Conservation (phyloP, 2,888 invertebrate species). For the Limnephilus rhombicus region DNA sequence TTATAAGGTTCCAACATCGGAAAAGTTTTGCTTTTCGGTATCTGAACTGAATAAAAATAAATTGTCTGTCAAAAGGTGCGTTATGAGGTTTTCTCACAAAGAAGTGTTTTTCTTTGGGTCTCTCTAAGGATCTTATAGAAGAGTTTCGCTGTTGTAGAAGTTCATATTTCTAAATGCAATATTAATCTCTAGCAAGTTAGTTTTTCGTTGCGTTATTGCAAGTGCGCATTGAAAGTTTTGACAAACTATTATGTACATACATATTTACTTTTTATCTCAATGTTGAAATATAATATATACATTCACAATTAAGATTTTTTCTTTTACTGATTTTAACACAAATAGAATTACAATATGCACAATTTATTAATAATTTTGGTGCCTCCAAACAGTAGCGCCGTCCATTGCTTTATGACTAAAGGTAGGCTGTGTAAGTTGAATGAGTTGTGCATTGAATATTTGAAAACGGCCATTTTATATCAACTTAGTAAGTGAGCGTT, state of each 20-base stretch:
- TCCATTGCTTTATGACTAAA: too few species aligned
- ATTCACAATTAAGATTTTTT: neutral
- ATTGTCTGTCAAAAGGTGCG: neutral
- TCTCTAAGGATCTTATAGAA: neutral
- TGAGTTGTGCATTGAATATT: too few species aligned
- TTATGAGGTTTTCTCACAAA: neutral
- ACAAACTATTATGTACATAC: neutral
- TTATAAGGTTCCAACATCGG: neutral
- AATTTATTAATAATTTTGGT: neutral
- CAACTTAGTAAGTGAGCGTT: too few species aligned
- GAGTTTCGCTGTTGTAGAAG: neutral
- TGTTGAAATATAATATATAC: neutral
- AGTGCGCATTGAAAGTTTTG: neutral
- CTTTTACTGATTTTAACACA: neutral
- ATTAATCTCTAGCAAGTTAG: neutral
- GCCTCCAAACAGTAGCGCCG: neutral
- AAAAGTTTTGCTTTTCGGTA: neutral
- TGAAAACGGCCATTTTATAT: too few species aligned
- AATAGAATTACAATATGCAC: neutral
- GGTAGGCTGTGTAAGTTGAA: too few species aligned
- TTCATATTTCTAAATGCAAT: neutral
- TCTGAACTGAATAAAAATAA: neutral
- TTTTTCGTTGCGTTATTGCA: neutral
- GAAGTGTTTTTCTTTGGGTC: neutral
- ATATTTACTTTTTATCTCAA: neutral